Percentiles rank a stretch among this genome's conserved stretches.
Evolutionary conservation across 2,113 vertebrate genomes (phyloP).

Genomic region (Vanacampus margaritifer): DNA sequence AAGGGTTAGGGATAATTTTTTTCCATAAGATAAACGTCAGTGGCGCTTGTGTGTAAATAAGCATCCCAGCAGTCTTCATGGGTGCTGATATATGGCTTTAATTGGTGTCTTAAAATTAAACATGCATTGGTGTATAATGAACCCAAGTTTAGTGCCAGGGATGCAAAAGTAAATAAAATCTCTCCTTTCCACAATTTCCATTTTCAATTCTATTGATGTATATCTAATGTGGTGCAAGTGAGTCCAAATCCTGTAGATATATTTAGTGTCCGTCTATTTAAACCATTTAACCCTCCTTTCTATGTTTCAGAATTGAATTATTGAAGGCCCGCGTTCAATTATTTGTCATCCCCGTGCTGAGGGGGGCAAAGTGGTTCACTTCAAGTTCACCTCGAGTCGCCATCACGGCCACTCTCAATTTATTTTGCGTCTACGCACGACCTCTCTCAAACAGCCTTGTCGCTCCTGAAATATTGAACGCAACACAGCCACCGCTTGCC

Average conservation of each 20-base stretch:
- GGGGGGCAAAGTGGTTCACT: conserved; percentile 35
- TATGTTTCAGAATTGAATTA: not conserved
- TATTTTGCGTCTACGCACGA: conserved; percentile 23
- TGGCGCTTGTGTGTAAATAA: not conserved
- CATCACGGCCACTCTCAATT: conserved; percentile 22
- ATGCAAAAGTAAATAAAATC: not conserved
- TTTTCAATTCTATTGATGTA: not conserved
- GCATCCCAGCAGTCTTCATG: too few relatives aligned
- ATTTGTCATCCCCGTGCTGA: not conserved
- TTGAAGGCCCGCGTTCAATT: not conserved
- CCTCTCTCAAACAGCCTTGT: conserved; percentile 31
- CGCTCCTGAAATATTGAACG: conserved; percentile 54
- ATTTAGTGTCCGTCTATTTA: not conserved
- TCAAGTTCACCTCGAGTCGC: conserved; percentile 44
- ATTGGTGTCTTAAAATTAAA: conserved; percentile 62
- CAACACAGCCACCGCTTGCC: conserved; percentile 49
- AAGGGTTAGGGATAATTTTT: too few relatives aligned
- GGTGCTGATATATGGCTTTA: not conserved
- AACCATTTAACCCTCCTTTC: conserved; percentile 3
- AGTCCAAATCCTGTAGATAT: not conserved
- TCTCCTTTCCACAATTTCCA: not conserved
- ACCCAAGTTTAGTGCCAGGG: not conserved
- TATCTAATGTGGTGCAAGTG: not conserved
- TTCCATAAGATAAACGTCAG: too few relatives aligned
- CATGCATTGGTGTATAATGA: conserved; percentile 24